Conservation (phyloP, 2,888 invertebrate genomes). For the Chydorus sphaericus region DNA sequence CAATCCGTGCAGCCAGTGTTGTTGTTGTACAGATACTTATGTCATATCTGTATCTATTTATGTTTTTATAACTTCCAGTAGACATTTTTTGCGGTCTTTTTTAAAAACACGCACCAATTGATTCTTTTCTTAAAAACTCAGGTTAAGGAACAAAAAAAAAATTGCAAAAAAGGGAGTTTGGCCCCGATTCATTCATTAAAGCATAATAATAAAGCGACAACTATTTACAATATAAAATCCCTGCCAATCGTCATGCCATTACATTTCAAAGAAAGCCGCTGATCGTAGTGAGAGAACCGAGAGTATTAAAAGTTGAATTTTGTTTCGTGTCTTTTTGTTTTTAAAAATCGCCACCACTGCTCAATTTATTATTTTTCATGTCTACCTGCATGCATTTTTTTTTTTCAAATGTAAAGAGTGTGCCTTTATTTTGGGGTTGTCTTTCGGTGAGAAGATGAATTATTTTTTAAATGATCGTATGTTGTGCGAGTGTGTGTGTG, state of each 20-base stretch:
- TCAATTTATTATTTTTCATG: background rate
- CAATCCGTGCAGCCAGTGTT: constrained; percentile 1
- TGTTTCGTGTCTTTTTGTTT: background rate
- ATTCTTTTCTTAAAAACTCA: constrained; percentile 2
- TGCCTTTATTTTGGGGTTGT: background rate
- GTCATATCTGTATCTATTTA: constrained; percentile 4
- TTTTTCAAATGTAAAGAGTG: background rate
- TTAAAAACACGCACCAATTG: background rate
- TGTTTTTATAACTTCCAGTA: background rate
- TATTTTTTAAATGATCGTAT: background rate
- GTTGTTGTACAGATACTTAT: background rate
- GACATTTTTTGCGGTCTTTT: background rate
- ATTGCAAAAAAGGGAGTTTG: background rate
- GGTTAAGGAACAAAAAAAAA: constrained; percentile 13
- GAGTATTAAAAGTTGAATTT: constrained; percentile 5
- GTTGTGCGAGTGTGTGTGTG: background rate
- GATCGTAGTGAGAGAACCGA: constrained; percentile 8
- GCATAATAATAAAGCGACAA: background rate
- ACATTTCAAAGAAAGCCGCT: too few species aligned
- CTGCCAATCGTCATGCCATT: constrained; percentile 7
- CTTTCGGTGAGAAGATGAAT: background rate
- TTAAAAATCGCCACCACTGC: constrained; percentile 1
- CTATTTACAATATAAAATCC: background rate
- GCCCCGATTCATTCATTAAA: background rate
- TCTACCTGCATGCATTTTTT: background rate